Evolutionary conservation across 2,797 vertebrate genomes (phyloP).

Genomic region (Hapalemur alaotrensis): DNA sequence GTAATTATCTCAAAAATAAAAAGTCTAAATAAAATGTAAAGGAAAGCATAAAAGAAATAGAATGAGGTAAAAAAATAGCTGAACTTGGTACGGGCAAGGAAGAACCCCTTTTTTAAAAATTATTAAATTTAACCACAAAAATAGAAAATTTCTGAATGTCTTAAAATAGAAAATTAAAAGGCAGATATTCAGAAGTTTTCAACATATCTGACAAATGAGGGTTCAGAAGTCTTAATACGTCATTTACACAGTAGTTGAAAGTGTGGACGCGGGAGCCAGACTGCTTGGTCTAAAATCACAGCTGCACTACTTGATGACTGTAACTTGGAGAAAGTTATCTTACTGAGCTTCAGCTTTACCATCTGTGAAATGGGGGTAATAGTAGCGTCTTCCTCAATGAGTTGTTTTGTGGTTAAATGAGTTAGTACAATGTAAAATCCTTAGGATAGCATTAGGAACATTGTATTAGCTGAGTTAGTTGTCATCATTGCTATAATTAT

Average conservation of each 20-base stretch:
- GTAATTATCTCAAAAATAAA: constrained; percentile 35
- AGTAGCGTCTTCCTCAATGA: not conserved
- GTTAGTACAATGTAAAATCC: not conserved
- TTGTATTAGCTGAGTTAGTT: not conserved
- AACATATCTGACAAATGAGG: not conserved
- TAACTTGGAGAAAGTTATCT: not conserved
- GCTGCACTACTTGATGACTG: not conserved
- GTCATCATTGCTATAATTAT: not conserved
- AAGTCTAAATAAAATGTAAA: constrained; percentile 38
- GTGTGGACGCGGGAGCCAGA: not conserved
- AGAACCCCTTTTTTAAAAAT: not conserved
- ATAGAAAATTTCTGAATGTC: not conserved
- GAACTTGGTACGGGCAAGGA: not conserved
- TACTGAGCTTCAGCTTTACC: not conserved
- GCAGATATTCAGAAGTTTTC: constrained; percentile 8
- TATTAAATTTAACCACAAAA: constrained; percentile 10
- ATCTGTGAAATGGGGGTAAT: not conserved
- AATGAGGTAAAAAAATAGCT: not conserved
- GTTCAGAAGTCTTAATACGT: not conserved
- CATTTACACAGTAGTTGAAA: not conserved
- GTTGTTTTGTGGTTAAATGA: not conserved
- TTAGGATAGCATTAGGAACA: not conserved
- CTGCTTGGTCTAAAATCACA: not conserved
- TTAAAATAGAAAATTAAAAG: not conserved
- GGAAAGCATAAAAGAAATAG: not conserved